Percentiles rank a stretch among this genome's conserved stretches.
phyloP scores from a whole-genome alignment of 2,888 invertebrate genomes.

The Diabrotica balteata region DNA sequence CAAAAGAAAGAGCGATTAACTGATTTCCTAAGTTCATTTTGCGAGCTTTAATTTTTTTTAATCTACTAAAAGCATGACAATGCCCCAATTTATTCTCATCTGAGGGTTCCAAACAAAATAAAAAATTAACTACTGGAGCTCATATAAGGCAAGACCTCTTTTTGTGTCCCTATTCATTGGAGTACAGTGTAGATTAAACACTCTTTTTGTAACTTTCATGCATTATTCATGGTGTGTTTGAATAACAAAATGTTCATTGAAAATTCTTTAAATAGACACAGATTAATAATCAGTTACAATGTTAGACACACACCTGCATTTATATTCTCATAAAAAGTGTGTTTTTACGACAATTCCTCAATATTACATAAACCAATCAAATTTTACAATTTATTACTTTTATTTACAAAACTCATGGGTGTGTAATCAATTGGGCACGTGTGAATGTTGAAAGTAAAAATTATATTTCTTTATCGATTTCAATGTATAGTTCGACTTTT shows the following conservation, averaged over 20 bases:
- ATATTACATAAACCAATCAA: constrained; percentile 23
- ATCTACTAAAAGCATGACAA: too few species aligned
- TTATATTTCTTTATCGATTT: too few species aligned
- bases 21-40: too few species aligned
- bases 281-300: constrained; percentile 3
- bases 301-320: constrained; percentile 10
- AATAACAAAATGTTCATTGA: constrained; percentile 8
- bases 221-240: constrained; percentile 8
- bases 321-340: constrained; percentile 16
- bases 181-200: constrained; percentile 5
- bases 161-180: too few species aligned
- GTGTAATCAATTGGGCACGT: constrained; percentile 4
- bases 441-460: background rate
- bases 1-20: too few species aligned
- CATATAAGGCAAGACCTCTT: too few species aligned
- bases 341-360: constrained; percentile 16
- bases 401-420: constrained; percentile 17
- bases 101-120: too few species aligned
- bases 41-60: too few species aligned
- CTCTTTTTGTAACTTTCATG: constrained; percentile 6
- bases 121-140: too few species aligned
- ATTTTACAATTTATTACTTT: constrained; percentile 13
- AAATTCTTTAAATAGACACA: constrained; percentile 8
- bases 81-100: too few species aligned
- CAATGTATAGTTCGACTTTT: too few species aligned